A percentile compares a stretch with the other conserved stretches of the same genome.
These are phyloP conservation scores for Crenuchus spilurus DNA, from an alignment of 2,797 vertebrate genomes.

Conservation along the genomic window DNA sequence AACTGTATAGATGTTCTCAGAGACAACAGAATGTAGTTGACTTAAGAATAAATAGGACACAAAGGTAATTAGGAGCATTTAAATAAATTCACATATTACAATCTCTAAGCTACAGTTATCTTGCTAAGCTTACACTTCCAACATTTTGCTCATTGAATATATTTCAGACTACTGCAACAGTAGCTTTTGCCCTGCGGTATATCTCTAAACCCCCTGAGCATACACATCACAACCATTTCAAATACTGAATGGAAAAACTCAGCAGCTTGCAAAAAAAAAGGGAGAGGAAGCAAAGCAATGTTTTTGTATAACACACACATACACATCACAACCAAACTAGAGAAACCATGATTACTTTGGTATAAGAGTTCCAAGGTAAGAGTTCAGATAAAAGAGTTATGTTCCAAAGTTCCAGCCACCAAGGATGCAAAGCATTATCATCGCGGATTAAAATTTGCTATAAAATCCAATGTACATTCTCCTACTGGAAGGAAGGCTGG, in stretches of 20 bases:
- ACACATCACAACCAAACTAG: not conserved
- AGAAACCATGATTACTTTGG: constrained; percentile 19
- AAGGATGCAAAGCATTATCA: not conserved
- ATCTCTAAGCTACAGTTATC: constrained; percentile 30
- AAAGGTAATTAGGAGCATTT: constrained; percentile 35
- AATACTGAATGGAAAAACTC: constrained; percentile 30
- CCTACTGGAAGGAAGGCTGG: not conserved
- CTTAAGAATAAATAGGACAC: constrained; percentile 46
- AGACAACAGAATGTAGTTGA: constrained; percentile 21
- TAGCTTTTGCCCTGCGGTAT: constrained; percentile 37
- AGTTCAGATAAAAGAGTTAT: constrained; percentile 5
- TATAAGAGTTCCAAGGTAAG: constrained; percentile 22
- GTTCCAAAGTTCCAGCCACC: not conserved
- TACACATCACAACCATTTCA: constrained; percentile 40
- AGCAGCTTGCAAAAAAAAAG: not conserved
- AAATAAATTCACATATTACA: constrained; percentile 40
- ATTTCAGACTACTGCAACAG: constrained; percentile 33
- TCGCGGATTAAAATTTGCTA: not conserved
- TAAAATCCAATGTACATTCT: not conserved
- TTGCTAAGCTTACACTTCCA: not conserved
- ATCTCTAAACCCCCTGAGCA: constrained; percentile 50
- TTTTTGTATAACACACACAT: not conserved
- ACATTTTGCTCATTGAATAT: constrained; percentile 25
- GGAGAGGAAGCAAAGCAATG: not conserved
- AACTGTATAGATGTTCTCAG: constrained; percentile 1